Conservation (phyloP, 1,140 invertebrate genomes). For the Hycleus phaleratus region DNA sequence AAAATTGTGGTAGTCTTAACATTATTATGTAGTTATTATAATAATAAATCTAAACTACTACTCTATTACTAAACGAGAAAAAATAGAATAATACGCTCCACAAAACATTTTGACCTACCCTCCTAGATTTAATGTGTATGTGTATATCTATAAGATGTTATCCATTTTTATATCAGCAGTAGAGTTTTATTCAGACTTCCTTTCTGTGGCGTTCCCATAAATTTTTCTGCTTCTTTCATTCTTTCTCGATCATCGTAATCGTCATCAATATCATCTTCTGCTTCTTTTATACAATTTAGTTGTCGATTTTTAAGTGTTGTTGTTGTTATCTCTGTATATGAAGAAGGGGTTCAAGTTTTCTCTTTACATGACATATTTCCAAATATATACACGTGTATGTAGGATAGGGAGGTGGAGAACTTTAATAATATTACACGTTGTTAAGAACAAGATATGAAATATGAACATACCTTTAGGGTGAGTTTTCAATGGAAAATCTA, state of each 20-base stretch:
- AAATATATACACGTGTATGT: too few relatives aligned
- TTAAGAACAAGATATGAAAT: too few relatives aligned
- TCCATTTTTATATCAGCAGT: conserved; percentile 13
- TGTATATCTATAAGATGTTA: conserved; percentile 10
- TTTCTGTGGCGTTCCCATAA: conserved; percentile 15
- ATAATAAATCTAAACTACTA: conserved; percentile 23
- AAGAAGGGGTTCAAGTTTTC: too few relatives aligned
- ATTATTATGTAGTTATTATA: conserved; percentile 29
- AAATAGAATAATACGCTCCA: conserved; percentile 24
- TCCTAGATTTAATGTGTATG: too few relatives aligned
- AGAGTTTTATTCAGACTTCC: conserved; percentile 19
- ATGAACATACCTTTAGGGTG: too few relatives aligned
- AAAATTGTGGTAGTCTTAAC: conserved; percentile 1
- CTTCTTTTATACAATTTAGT: neutral
- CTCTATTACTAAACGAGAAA: conserved; percentile 12
- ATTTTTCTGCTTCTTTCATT: conserved; percentile 1
- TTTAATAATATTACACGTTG: too few relatives aligned
- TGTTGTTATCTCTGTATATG: too few relatives aligned
- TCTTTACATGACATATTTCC: too few relatives aligned
- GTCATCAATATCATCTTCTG: neutral
- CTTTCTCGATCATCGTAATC: neutral
- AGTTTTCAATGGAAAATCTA: too few relatives aligned
- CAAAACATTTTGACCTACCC: conserved; percentile 26
- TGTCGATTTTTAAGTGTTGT: too few relatives aligned
- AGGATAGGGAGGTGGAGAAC: too few relatives aligned